phyloP scores from a whole-genome alignment of 2,113 vertebrate species.

The Illadopsis cleaveri region DNA sequence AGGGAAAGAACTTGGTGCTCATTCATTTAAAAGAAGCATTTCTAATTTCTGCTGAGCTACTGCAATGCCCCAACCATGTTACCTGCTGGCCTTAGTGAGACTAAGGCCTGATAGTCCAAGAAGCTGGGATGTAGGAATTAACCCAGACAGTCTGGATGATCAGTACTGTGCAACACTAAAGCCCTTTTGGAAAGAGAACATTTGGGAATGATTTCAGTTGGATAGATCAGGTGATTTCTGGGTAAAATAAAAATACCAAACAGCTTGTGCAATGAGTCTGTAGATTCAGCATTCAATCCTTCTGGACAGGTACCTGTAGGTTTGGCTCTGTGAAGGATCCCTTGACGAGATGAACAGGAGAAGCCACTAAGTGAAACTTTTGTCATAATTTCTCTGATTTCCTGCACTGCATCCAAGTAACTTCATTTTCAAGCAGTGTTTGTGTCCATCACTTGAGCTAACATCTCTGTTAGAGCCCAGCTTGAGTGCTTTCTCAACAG shows the following conservation, averaged over 20 bases:
- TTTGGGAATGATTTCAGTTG: not conserved
- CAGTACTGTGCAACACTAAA: not conserved
- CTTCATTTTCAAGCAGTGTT: rapidly evolving
- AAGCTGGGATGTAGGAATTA: not conserved
- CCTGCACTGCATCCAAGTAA: not conserved
- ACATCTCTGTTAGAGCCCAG: not conserved
- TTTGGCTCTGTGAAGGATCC: not conserved
- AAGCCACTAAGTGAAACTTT: not conserved
- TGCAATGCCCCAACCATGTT: rapidly evolving
- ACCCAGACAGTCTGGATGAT: not conserved
- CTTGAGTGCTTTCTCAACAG: not conserved
- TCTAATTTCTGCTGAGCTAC: not conserved
- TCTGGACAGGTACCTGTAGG: rapidly evolving
- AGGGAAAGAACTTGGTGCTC: not conserved
- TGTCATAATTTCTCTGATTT: not conserved
- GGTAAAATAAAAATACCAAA: not conserved
- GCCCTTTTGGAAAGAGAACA: not conserved
- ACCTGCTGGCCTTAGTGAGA: not conserved
- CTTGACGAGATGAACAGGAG: not conserved
- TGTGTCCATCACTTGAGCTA: not conserved
- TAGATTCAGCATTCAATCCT: not conserved
- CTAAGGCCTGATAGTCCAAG: not conserved
- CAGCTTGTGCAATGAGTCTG: not conserved
- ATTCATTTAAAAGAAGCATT: not conserved
- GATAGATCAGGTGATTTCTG: not conserved